Base-by-base conservation (phyloP, 2,797 vertebrate species). In the Sarcoramphus papa region DNA sequence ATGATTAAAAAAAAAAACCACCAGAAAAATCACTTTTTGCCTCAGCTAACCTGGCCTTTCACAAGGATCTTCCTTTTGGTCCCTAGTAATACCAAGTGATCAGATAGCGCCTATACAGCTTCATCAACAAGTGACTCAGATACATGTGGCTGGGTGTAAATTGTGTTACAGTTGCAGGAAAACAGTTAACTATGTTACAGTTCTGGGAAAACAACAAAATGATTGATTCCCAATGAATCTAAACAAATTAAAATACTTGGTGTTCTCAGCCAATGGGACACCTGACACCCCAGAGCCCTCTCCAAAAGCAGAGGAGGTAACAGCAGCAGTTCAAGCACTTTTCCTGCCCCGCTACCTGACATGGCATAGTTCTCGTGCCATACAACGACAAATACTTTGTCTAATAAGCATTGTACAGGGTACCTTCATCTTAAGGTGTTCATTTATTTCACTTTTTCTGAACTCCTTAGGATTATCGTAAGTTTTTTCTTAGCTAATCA, bases 91-190 rank as follows among this genome's bases (percentile, higher is more conserved):
- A 59, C 6, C 27, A 91, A 79, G 14, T 2, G 13, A 84, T 47
- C 48, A 62, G 45, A 43, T 18, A n/a, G 35, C 0, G 4, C 1
- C 2, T 4, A 60, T 3, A 22, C 31, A 74, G 75, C n/a, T 68
- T 60, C 48, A 63, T 14, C 63, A 56, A 59, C 24, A 37, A 76
- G 35, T 12, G 24, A 75, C 25, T 41, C 23, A 9, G 12, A 43
- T 9, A 31, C 2, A 4, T 0, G 6, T 16, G 23, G 24, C 18
- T 73, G 45, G 10, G 24, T 72, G 41, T 17, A 72, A 67, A 67
- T 5, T 18, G 14, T 10, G 45, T 17, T 69, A 51, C 30, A 51
- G 33, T 19, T 59, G 22, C 59, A 88, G 48, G 17, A 74, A 56
- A 87, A 85, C 6, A 56, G 19, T 50, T 81, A 70, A 59, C 13